Percentiles rank a stretch among this genome's conserved stretches.
Evolutionary conservation across 2,888 invertebrate genomes (phyloP).

Genomic region (Heteromurus nitidus): DNA sequence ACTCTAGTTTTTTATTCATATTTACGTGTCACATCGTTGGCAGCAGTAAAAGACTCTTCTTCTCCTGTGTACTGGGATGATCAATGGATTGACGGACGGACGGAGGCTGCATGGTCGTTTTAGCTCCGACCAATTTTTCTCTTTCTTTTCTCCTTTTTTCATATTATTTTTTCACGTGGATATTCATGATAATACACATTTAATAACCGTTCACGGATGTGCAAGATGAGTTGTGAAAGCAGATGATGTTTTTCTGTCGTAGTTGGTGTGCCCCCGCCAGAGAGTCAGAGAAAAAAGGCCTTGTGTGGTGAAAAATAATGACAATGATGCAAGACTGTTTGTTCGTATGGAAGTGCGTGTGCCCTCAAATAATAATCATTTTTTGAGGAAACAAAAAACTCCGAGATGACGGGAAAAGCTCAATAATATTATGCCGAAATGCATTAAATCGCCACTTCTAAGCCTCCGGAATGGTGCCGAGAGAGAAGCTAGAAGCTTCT

Average conservation of each 20-base stretch:
- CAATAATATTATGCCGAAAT: neutral
- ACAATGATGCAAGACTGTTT: no score
- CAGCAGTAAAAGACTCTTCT: slow-evolving; percentile 51
- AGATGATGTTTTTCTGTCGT: slow-evolving; percentile 45
- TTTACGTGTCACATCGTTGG: slow-evolving; percentile 49
- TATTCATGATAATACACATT: slow-evolving; percentile 42
- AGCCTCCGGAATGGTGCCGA: no score
- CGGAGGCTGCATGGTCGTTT: neutral
- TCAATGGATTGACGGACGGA: neutral
- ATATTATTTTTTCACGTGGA: neutral
- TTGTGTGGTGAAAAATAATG: no score
- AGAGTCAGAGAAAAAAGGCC: no score
- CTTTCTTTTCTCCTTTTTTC: slow-evolving; percentile 11
- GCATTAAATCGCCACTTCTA: neutral
- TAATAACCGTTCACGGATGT: slow-evolving; percentile 57
- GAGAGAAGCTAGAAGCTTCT: no score
- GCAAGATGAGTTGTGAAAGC: slow-evolving; percentile 61
- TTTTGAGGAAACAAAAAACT: neutral
- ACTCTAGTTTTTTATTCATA: slow-evolving; percentile 31
- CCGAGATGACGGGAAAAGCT: neutral
- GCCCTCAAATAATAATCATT: neutral
- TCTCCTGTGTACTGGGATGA: slow-evolving; percentile 35
- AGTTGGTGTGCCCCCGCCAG: slow-evolving; percentile 33
- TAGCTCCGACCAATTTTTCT: slow-evolving; percentile 8
- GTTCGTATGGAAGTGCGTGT: slow-evolving; percentile 33